These are phyloP conservation scores for Nasonia longicornis DNA, from an alignment of 1,140 invertebrate genomes.

Conservation along the genomic window DNA sequence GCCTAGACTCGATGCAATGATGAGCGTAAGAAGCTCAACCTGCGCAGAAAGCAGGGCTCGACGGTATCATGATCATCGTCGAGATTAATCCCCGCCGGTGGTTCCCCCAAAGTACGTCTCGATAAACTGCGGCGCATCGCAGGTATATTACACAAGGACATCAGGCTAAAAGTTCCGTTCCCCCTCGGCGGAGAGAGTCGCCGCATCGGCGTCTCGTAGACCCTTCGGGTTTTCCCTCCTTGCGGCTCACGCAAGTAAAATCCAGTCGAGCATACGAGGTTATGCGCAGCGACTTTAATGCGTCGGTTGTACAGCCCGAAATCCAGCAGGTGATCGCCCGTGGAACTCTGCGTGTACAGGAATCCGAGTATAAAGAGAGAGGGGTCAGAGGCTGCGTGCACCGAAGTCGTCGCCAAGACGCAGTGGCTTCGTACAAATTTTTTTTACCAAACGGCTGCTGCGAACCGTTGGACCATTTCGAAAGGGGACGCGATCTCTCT, in stretches of 20 bases:
- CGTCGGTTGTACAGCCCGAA: conserved; percentile 31
- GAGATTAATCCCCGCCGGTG: conserved; percentile 13
- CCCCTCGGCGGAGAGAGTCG: background rate
- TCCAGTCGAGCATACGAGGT: background rate
- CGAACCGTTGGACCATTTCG: conserved; percentile 45
- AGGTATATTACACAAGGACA: background rate
- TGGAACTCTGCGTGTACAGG: background rate
- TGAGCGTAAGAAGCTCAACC: background rate
- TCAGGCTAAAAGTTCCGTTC: conserved; percentile 11
- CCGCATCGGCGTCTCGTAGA: background rate
- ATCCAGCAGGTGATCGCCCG: conserved; percentile 27
- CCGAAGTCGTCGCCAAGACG: conserved; percentile 14
- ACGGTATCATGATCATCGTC: background rate
- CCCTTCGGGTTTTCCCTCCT: conserved; percentile 15
- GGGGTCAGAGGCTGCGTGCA: conserved; percentile 29
- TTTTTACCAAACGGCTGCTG: conserved; percentile 19
- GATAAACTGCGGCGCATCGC: background rate
- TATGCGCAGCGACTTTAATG: background rate
- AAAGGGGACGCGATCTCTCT: conserved; percentile 21
- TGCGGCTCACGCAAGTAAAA: background rate
- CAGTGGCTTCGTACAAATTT: conserved; percentile 4
- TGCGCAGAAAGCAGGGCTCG: background rate
- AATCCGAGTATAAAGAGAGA: background rate
- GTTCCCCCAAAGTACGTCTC: background rate
- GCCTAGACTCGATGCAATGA: background rate